phyloP scores from a whole-genome alignment of 2,797 vertebrate species.

The Macropodus opercularis region DNA sequence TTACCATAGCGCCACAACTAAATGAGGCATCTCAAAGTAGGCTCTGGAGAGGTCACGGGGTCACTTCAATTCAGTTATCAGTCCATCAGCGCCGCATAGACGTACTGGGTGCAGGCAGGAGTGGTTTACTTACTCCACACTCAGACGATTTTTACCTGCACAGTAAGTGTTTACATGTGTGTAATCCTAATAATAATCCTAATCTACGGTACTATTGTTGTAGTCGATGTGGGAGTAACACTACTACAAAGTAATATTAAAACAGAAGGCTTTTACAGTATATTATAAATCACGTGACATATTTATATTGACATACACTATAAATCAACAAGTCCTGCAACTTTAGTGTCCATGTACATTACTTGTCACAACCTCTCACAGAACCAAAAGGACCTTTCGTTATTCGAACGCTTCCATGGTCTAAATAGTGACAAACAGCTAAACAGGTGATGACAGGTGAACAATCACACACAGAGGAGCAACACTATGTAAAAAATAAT shows the following conservation, averaged over 20 bases:
- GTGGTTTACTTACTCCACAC: constrained; percentile 33
- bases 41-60: constrained; percentile 39
- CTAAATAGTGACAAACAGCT: no score
- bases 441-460: neutral
- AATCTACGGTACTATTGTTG: no score
- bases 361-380: no score
- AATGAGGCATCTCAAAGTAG: constrained; percentile 33
- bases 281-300: no score
- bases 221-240: neutral
- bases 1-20: constrained; percentile 51
- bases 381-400: no score
- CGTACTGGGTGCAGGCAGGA: constrained; percentile 20
- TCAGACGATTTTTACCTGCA: constrained; percentile 18
- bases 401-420: no score
- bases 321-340: no score
- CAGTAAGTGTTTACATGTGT: neutral
- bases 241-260: neutral
- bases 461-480: neutral
- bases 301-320: no score
- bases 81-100: constrained; percentile 13
- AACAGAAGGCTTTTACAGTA: neutral
- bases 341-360: no score
- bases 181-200: no score
- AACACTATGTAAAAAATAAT: no score
- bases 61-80: constrained; percentile 38